Percentiles rank a stretch among this genome's conserved stretches.
Evolutionary conservation across 2,888 invertebrate species (phyloP).

Genomic region (Gasteruption jaculator): DNA sequence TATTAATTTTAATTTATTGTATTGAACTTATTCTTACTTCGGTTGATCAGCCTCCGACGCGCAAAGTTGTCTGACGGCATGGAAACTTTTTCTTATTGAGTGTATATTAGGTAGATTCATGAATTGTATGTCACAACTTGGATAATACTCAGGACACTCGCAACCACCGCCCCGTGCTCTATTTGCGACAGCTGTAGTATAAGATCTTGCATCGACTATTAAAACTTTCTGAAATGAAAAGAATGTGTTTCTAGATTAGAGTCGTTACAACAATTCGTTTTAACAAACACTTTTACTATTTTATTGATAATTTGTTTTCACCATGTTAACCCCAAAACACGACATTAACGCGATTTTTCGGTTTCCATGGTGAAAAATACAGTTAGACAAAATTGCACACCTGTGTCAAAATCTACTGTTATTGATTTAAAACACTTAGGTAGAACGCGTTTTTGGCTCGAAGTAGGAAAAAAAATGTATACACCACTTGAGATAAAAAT

Average conservation of each 20-base stretch:
- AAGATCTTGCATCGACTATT: constrained; percentile 93
- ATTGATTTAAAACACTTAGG: neutral
- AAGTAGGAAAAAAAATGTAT: too few relatives aligned
- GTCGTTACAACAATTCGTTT: constrained; percentile 3
- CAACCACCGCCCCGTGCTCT: constrained; percentile 95
- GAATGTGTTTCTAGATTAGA: constrained; percentile 5
- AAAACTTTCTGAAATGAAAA: constrained; percentile 71
- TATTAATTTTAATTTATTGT: neutral
- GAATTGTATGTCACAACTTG: constrained; percentile 91
- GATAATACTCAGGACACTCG: constrained; percentile 94
- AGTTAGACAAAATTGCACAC: too few relatives aligned
- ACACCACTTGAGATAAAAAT: too few relatives aligned
- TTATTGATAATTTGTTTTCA: too few relatives aligned
- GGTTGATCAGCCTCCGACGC: constrained; percentile 75
- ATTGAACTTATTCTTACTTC: constrained; percentile 57
- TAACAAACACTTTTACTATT: too few relatives aligned
- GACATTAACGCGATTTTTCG: constrained; percentile 2
- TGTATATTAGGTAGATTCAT: constrained; percentile 98
- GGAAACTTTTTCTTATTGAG: constrained; percentile 89
- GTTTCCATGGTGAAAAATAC: too few relatives aligned
- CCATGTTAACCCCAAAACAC: too few relatives aligned
- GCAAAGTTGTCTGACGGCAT: constrained; percentile 74
- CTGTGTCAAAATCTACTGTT: too few relatives aligned
- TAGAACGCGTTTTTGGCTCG: too few relatives aligned
- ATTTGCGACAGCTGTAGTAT: constrained; percentile 94